Conservation (phyloP, 23 tunicate genomes). For the Phallusia fumigata region DNA sequence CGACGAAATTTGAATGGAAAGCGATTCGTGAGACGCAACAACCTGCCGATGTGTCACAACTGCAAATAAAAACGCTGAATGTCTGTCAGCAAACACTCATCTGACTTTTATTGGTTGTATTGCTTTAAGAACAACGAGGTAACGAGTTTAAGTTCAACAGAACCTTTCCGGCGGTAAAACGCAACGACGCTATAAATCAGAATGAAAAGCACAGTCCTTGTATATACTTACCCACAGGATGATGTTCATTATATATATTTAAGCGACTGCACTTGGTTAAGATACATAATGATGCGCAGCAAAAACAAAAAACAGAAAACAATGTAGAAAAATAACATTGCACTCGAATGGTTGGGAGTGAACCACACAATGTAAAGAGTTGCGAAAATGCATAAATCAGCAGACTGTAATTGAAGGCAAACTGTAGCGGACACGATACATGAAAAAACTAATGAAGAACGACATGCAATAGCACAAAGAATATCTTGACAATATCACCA, state of each 20-base stretch:
- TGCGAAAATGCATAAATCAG: neutral
- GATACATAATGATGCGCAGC: neutral
- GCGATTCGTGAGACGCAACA: slow-evolving; percentile 58
- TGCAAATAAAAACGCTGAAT: slow-evolving; percentile 38
- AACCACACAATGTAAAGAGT: neutral
- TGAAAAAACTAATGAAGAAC: neutral
- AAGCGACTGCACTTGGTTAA: neutral
- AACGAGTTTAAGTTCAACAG: neutral
- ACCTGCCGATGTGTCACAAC: slow-evolving; percentile 56
- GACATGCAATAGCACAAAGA: neutral
- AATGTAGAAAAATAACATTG: neutral
- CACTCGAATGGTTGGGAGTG: neutral
- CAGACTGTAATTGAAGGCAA: neutral
- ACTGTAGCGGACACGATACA: neutral
- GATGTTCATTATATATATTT: neutral
- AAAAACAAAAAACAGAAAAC: neutral
- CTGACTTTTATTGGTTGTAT: neutral
- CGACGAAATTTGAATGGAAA: slow-evolving; percentile 58
- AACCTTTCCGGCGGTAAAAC: neutral
- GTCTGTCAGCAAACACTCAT: neutral
- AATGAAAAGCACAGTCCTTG: too few relatives aligned
- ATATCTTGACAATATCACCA: neutral
- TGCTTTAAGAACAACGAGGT: neutral
- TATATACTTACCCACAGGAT: neutral
- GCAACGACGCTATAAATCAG: neutral